A percentile compares a stretch with the other conserved stretches of the same genome.
phyloP scores from a whole-genome alignment of 2,113 vertebrate species.

The Promerops cafer region DNA sequence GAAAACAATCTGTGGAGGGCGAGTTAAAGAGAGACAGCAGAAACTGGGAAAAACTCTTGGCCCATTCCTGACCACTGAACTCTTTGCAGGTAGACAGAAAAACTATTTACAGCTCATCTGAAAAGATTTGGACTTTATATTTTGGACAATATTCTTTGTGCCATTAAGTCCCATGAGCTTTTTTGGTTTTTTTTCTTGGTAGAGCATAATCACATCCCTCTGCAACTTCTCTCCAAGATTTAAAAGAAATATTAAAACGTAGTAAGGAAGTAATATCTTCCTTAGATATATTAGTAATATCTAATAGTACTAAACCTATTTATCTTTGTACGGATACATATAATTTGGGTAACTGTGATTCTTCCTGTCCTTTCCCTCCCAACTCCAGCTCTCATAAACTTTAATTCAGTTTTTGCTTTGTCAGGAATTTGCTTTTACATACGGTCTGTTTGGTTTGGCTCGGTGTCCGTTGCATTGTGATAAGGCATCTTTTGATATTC shows the following conservation, averaged over 20 bases:
- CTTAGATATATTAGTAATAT: no score
- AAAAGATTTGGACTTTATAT: neutral
- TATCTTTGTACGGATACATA: neutral
- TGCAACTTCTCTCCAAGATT: neutral
- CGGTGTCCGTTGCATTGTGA: neutral
- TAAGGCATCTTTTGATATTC: conserved; percentile 38
- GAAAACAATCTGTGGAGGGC: neutral
- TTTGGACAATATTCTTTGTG: neutral
- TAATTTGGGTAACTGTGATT: neutral
- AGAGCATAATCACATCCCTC: neutral
- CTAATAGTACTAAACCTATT: neutral
- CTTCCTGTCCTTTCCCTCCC: neutral
- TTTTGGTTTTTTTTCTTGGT: neutral
- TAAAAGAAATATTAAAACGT: neutral
- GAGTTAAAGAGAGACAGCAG: neutral
- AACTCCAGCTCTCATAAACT: neutral
- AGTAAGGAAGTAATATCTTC: neutral
- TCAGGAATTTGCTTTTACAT: conserved; percentile 15
- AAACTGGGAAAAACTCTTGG: neutral
- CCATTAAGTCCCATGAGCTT: neutral
- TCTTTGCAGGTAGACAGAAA: neutral
- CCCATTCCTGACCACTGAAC: neutral
- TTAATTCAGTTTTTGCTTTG: conserved; percentile 37
- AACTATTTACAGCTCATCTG: neutral
- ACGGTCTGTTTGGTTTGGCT: conserved; percentile 40